phyloP scores from a whole-genome alignment of 2,888 invertebrate genomes.

The Glaucopsyche alexis region DNA sequence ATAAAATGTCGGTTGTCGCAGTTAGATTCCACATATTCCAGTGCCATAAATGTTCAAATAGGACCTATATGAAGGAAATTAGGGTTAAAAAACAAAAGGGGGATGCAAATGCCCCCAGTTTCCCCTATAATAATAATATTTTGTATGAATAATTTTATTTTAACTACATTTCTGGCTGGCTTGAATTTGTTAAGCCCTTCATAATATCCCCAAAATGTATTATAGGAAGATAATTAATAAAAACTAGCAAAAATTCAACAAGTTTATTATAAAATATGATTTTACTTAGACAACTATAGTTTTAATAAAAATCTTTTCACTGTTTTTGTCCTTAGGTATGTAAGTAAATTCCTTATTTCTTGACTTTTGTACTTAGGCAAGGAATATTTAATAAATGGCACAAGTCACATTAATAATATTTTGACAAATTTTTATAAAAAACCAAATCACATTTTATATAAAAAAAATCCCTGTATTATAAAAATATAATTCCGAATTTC shows the following conservation, averaged over 20 bases:
- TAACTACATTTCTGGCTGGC: too few relatives aligned
- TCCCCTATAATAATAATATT: too few relatives aligned
- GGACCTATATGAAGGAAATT: too few relatives aligned
- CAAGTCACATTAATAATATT: not conserved
- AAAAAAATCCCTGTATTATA: slow-evolving; percentile 10
- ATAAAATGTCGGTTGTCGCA: too few relatives aligned
- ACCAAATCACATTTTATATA: not conserved
- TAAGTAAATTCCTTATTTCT: not conserved
- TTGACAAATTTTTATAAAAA: too few relatives aligned
- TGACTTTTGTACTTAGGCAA: not conserved
- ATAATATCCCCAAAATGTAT: too few relatives aligned
- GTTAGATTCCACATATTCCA: too few relatives aligned
- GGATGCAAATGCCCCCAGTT: too few relatives aligned
- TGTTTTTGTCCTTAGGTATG: not conserved
- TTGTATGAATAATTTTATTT: too few relatives aligned
- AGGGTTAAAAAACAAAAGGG: too few relatives aligned
- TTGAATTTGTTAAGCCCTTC: too few relatives aligned
- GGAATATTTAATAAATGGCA: not conserved
- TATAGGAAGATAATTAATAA: not conserved
- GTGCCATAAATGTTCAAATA: too few relatives aligned
- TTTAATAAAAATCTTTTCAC: not conserved
- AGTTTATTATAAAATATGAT: slow-evolving; percentile 26
- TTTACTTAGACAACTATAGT: not conserved
- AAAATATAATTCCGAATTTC: not conserved
- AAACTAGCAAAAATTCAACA: slow-evolving; percentile 1